phyloP scores from a whole-genome alignment of 2,113 vertebrate genomes.

The Semnornis frantzii region DNA sequence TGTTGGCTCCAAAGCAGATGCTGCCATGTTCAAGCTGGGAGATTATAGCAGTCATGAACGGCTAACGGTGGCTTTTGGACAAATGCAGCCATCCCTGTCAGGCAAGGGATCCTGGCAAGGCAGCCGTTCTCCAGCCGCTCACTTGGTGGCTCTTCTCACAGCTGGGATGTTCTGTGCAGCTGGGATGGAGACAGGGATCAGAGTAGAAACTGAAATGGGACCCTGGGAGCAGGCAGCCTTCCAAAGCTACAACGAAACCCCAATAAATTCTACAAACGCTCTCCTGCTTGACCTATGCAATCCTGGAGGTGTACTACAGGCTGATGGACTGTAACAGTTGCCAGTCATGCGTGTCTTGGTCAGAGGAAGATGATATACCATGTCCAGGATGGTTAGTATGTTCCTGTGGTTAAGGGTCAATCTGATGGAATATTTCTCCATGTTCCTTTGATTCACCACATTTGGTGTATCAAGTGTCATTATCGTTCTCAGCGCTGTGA shows the following conservation, averaged over 20 bases:
- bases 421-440: background rate
- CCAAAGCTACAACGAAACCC: background rate
- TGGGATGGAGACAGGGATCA: rapidly evolving
- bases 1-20: constrained; percentile 57
- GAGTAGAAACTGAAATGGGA: rapidly evolving
- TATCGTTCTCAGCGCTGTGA: background rate
- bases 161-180: rapidly evolving
- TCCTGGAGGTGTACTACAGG: background rate
- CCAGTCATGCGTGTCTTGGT: background rate
- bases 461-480: background rate
- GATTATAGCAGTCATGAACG: constrained; percentile 67
- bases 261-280: background rate
- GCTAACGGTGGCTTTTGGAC: constrained; percentile 63
- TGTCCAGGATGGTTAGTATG: rapidly evolving
- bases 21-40: constrained; percentile 1
- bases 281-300: rapidly evolving
- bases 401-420: background rate
- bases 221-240: background rate
- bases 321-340: background rate
- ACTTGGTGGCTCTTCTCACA: background rate
- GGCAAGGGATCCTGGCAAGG: background rate
- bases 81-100: constrained; percentile 9
- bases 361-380: background rate
- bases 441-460: background rate
- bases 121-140: background rate